Percentiles rank a stretch among this genome's conserved stretches.
These are phyloP conservation scores for Agrotis puta DNA, from an alignment of 2,888 invertebrate genomes.

Conservation along the genomic window DNA sequence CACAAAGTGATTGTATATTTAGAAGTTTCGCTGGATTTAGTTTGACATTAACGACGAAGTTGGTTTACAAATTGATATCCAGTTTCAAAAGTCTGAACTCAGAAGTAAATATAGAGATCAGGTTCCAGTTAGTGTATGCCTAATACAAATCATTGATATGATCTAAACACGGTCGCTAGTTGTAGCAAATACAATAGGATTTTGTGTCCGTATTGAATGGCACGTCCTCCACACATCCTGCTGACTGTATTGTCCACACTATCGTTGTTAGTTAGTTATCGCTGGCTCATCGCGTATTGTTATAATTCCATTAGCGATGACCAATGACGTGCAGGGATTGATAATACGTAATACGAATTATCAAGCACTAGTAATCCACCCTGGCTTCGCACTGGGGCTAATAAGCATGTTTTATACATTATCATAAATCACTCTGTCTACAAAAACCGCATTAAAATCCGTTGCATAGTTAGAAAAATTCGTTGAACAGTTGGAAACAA, in stretches of 20 bases:
- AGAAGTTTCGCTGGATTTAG: neutral
- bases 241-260: conserved; percentile 19
- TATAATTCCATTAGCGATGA: conserved; percentile 8
- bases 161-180: neutral
- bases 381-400: too few species aligned
- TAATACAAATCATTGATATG: conserved; percentile 19
- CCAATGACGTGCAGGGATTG: conserved; percentile 11
- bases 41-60: conserved; percentile 7
- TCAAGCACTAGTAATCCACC: neutral
- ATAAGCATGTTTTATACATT: too few species aligned
- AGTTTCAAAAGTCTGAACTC: conserved; percentile 22
- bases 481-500: too few species aligned
- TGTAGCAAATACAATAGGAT: conserved; percentile 20
- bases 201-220: conserved; percentile 12
- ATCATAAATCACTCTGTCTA: too few species aligned
- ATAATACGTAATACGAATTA: neutral
- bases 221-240: conserved; percentile 6
- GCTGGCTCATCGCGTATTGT: conserved; percentile 25
- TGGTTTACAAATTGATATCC: conserved; percentile 7
- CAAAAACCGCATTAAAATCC: too few species aligned
- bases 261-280: neutral
- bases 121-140: conserved; percentile 7
- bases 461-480: too few species aligned
- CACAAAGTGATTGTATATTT: conserved; percentile 24
- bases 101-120: conserved; percentile 21